phyloP scores from a whole-genome alignment of 2,888 invertebrate genomes.

The Axea sp. region DNA sequence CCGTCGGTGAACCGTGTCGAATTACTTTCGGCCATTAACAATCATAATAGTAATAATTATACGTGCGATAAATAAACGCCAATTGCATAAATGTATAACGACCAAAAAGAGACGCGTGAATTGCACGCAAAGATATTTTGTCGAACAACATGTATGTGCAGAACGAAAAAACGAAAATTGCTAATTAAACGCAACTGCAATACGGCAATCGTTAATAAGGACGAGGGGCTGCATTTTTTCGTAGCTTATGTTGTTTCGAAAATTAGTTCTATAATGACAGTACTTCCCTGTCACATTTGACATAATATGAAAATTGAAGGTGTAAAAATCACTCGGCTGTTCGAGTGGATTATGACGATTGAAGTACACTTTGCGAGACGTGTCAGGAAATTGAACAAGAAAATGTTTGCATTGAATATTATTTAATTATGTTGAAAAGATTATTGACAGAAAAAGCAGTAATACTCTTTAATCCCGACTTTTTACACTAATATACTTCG shows the following conservation, averaged over 20 bases:
- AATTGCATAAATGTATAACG: slow-evolving; percentile 37
- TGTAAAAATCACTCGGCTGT: too few species aligned
- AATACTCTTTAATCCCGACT: too few species aligned
- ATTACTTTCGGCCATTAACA: slow-evolving; percentile 55
- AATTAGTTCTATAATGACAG: slow-evolving; percentile 11
- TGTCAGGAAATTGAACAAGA: too few species aligned
- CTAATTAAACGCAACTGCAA: too few species aligned
- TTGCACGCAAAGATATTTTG: slow-evolving; percentile 36
- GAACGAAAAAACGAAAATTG: slow-evolving; percentile 11
- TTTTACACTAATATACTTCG: too few species aligned
- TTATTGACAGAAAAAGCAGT: too few species aligned
- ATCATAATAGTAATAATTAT: slow-evolving; percentile 53
- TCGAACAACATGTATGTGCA: slow-evolving; percentile 7
- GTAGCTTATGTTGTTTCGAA: slow-evolving; percentile 1
- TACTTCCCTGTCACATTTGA: slow-evolving; percentile 12
- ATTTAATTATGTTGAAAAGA: too few species aligned
- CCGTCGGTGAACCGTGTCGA: slow-evolving; percentile 47
- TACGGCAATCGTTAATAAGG: background rate
- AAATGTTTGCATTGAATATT: too few species aligned
- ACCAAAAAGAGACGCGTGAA: slow-evolving; percentile 34
- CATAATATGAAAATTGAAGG: slow-evolving; percentile 22
- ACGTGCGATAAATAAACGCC: slow-evolving; percentile 36
- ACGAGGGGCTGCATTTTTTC: too few species aligned
- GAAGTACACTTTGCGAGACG: too few species aligned
- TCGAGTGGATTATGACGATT: too few species aligned